A percentile compares a stretch with the other conserved stretches of the same genome.
phyloP scores from a whole-genome alignment of 2,797 vertebrate genomes.

The Micromesistius poutassou region DNA sequence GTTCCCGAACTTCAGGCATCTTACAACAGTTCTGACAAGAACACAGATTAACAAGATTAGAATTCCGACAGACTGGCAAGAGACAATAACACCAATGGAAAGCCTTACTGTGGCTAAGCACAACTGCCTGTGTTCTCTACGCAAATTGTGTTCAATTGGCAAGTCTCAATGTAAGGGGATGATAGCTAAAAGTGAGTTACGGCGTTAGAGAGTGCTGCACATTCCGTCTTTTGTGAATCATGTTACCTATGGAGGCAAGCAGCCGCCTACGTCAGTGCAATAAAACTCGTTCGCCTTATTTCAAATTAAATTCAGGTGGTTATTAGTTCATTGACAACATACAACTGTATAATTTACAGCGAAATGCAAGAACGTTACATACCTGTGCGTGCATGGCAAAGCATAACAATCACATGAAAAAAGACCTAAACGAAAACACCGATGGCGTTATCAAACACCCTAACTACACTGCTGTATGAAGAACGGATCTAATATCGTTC shows the following conservation, averaged over 20 bases:
- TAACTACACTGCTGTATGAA: no score
- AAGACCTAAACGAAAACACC: neutral
- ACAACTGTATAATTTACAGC: neutral
- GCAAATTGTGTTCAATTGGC: neutral
- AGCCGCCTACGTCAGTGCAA: neutral
- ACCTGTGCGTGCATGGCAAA: neutral
- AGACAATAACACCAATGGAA: neutral
- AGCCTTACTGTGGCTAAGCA: neutral
- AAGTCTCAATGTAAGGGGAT: neutral
- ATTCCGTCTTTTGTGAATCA: neutral
- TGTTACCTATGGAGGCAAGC: neutral
- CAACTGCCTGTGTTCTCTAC: neutral
- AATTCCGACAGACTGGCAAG: neutral
- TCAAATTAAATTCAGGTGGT: neutral
- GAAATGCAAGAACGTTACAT: neutral
- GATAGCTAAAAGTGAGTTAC: neutral
- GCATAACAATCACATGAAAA: neutral
- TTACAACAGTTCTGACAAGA: constrained; percentile 75
- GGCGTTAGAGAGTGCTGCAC: neutral
- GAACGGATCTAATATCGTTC: no score
- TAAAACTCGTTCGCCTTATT: neutral
- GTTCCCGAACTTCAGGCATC: constrained; percentile 96
- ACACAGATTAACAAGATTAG: neutral
- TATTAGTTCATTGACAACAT: neutral
- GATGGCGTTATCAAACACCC: no score